Base-by-base conservation (phyloP, 2,888 invertebrate species). In the Parnassius smintheus region DNA sequence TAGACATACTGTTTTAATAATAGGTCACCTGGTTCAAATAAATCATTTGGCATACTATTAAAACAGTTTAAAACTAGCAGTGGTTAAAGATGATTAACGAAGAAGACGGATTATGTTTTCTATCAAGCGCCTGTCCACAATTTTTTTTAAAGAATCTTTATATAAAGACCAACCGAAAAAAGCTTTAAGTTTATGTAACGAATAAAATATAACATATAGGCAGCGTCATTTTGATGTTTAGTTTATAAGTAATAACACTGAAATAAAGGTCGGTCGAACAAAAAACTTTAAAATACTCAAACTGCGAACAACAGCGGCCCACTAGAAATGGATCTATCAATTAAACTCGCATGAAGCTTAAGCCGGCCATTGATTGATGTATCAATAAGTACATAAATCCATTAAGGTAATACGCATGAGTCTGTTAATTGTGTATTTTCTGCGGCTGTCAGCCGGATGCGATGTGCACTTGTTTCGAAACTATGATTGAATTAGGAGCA, bases 341-440 rank as follows among this genome's bases (percentile, higher is more conserved):
- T 86, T 86, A 87, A 85, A 65, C 49, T 49, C 71, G 73, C 71
- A 73, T 70, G 71, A 75, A 72, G 74, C 78, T 75, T 77, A 75
- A 80, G 79, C 76, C 76, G 79, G 75, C 81, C 82, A 81, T 81
- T 89, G 90, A 90, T 90, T 89, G 90, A 91, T 89, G 83, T 83
- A 82, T 89, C 89, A 90, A 89, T 90, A 89, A 85, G 86, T 86
- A 85, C 84, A 86, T 87, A 87, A 88, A 89, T 89, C 90, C 86
- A 90, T 90, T 89, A 88, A 85, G 81, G 77, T 79, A 81, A 83
- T 86, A 83, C 86, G 81, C 77, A 76, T 81, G 76, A 73, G 78
- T 66, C 76, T 80, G 87, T 87, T 88, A 86, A 88, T 88, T 88
- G 86, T 88, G 81, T 76, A 76, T 85, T 84, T 82, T 85, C 87